phyloP scores from a whole-genome alignment of 1,140 invertebrate species.

The Drosophila micromelanica region DNA sequence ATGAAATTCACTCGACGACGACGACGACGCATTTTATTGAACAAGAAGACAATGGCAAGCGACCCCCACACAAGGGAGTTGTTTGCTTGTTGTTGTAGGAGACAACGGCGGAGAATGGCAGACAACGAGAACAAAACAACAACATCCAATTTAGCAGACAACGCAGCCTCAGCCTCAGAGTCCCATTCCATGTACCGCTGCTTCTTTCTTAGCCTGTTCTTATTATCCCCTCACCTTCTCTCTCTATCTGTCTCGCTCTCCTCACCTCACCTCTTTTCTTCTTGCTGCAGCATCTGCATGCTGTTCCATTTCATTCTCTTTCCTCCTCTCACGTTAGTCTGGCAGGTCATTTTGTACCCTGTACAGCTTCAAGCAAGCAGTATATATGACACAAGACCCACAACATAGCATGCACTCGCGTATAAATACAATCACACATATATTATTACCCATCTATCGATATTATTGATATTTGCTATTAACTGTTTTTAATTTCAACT shows the following conservation, averaged over 20 bases:
- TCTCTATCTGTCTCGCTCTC: slow-evolving; percentile 10
- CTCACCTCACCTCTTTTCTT: neutral
- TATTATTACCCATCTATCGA: neutral
- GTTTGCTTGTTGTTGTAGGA: slow-evolving; percentile 54
- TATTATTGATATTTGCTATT: neutral
- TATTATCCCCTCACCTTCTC: slow-evolving; percentile 12
- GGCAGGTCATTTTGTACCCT: slow-evolving; percentile 56
- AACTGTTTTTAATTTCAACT: neutral
- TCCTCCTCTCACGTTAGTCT: slow-evolving; percentile 20
- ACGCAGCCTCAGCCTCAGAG: slow-evolving; percentile 24
- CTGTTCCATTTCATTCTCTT: slow-evolving; percentile 20
- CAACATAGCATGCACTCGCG: too few species aligned
- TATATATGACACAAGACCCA: too few species aligned
- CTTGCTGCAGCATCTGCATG: neutral
- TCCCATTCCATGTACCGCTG: slow-evolving; percentile 29
- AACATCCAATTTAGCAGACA: slow-evolving; percentile 71
- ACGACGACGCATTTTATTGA: slow-evolving; percentile 63
- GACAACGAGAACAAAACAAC: slow-evolving; percentile 29
- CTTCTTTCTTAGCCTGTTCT: slow-evolving; percentile 1
- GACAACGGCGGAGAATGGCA: slow-evolving; percentile 33
- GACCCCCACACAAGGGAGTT: slow-evolving; percentile 61
- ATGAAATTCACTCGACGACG: slow-evolving; percentile 59
- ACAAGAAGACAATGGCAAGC: slow-evolving; percentile 41
- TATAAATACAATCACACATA: neutral
- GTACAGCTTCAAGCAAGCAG: neutral